phyloP scores from a whole-genome alignment of 1,140 invertebrate species.

The Bradysia coprophila region DNA sequence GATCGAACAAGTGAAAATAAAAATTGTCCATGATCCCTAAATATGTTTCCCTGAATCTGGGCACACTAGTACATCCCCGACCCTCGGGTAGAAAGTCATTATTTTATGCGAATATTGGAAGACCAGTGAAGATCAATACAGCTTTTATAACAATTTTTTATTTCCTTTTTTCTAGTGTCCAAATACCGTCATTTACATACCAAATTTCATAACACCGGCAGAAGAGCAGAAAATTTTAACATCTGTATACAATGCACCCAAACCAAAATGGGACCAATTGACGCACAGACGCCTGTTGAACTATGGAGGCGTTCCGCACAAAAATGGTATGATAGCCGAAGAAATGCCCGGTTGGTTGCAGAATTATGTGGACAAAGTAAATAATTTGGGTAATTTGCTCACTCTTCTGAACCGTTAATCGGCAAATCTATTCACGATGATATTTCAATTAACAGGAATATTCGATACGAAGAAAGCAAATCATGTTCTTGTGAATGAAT shows the following conservation, averaged over 20 bases:
- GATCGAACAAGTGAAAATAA: too few relatives aligned
- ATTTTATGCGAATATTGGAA: too few relatives aligned
- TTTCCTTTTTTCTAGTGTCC: constrained; percentile 1
- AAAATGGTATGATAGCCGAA: constrained; percentile 90
- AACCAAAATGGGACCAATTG: constrained; percentile 92
- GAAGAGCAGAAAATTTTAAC: constrained; percentile 62
- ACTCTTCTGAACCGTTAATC: background rate
- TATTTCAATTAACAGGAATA: constrained; percentile 29
- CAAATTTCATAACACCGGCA: constrained; percentile 68
- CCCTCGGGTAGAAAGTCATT: too few relatives aligned
- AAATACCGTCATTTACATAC: constrained; percentile 57
- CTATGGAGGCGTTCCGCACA: constrained; percentile 87
- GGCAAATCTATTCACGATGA: too few relatives aligned
- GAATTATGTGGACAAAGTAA: constrained; percentile 52
- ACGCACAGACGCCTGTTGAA: constrained; percentile 83
- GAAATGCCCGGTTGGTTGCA: constrained; percentile 71
- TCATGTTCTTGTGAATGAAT: constrained; percentile 94
- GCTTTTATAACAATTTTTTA: too few relatives aligned
- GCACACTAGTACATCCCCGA: too few relatives aligned
- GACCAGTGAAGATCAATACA: too few relatives aligned
- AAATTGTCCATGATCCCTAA: too few relatives aligned
- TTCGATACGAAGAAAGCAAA: constrained; percentile 72
- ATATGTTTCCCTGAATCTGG: too few relatives aligned
- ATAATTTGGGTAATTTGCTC: constrained; percentile 28
- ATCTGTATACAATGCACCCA: constrained; percentile 60